Evolutionary conservation across 2,113 vertebrate species (phyloP), one percentile per base, ranked within the genome.

Genomic region (Perca fluviatilis): DNA sequence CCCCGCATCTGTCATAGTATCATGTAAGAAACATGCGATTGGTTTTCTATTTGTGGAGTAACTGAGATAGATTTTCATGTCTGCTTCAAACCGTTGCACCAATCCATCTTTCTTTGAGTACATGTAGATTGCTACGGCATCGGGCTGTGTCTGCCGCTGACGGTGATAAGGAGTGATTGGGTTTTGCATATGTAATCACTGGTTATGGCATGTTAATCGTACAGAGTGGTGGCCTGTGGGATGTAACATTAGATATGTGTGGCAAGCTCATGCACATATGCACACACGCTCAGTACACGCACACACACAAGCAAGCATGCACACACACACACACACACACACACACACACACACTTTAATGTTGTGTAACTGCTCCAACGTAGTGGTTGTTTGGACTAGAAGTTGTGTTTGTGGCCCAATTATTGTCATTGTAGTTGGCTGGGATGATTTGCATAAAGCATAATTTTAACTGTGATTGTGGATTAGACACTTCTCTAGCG

Each of bases 41-140:
- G 92, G 86, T 89, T 93, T 93, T 94, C 90, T 88, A 90, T 93
- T 92, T 92, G 87, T 73, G 58, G 87, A 69, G 85, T 93, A 91
- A 94, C 81, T 84, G 80, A 90, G 90, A 94, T 92, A 77, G 90
- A 94, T 94, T 91, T 91, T 88, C 77, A 69, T 51, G 90, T 92
- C 91, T 75, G 77, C 87, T 77, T 66, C 80, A 60, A 57, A 63
- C 79, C 69, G 56, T 76, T 3, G 14, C 53, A 53, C 81, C 81
- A 56, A 93, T 94, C 91, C 84, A 85, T 94, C 93, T 92, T 89
- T 87, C 80, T 86, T 86, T 86, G 91, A 90, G 76, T 23, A 68
- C 87, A 80, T 87, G 89, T 81, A 84, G 79, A 86, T 91, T 79
- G 72, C 83, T 47, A 14, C 19, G 8, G 76, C 79, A 62, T 71